A percentile compares a stretch with the other conserved stretches of the same genome.
Evolutionary conservation across 2,113 vertebrate species (phyloP).

Genomic region (Clinocottus analis): DNA sequence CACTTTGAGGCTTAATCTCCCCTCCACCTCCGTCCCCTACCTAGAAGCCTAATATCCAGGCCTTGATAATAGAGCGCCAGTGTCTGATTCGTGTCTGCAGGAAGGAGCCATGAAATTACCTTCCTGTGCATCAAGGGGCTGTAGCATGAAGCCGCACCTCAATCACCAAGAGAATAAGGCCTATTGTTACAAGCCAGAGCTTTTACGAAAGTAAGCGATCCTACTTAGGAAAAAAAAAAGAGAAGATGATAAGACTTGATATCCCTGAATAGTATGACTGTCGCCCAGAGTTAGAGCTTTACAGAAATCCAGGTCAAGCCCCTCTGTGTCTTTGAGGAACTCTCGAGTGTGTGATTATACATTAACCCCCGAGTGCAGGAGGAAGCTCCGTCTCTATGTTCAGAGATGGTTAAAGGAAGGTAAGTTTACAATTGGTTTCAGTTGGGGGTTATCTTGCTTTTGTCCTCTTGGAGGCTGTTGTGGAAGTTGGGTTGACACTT

Average conservation of each 20-base stretch:
- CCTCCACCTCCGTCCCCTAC: constrained; percentile 61
- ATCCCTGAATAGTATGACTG: constrained; percentile 58
- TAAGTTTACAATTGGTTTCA: constrained; percentile 61
- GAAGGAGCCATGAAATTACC: constrained; percentile 81
- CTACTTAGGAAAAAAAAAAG: constrained; percentile 34
- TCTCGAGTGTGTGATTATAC: constrained; percentile 64
- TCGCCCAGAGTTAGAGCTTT: constrained; percentile 64
- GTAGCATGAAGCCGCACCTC: constrained; percentile 68
- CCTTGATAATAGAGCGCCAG: constrained; percentile 75
- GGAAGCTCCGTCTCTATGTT: constrained; percentile 32
- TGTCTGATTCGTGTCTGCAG: constrained; percentile 77
- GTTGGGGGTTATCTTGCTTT: constrained; percentile 41
- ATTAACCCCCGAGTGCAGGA: constrained; percentile 64
- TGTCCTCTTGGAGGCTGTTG: constrained; percentile 41
- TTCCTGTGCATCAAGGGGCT: constrained; percentile 68
- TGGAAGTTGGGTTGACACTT: constrained; percentile 38
- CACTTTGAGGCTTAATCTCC: constrained; percentile 61
- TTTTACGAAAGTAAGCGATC: constrained; percentile 67
- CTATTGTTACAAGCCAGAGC: constrained; percentile 63
- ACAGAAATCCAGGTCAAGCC: constrained; percentile 74
- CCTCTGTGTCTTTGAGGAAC: constrained; percentile 48
- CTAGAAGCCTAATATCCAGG: constrained; percentile 63
- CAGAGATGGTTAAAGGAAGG: constrained; percentile 42
- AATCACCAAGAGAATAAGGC: constrained; percentile 71
- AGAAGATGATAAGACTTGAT: constrained; percentile 65